A percentile compares a stretch with the other conserved stretches of the same genome.
These are phyloP conservation scores for Rhabdornis inornatus DNA, from an alignment of 2,113 vertebrate genomes.

Conservation along the genomic window DNA sequence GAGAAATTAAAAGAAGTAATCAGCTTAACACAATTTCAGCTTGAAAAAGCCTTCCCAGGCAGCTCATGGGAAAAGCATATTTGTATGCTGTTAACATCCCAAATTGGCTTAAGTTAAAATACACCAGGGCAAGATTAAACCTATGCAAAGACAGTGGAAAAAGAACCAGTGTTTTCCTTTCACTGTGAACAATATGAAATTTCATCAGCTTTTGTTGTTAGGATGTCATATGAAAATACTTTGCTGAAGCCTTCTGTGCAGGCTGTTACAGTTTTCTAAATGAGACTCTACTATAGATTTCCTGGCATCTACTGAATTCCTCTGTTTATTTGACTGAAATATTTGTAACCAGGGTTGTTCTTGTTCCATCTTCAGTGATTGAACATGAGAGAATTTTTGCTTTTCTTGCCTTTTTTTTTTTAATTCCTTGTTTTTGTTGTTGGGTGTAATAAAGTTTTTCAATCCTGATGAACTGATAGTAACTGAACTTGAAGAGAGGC, in stretches of 20 bases:
- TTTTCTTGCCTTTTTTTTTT: background rate
- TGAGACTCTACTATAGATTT: background rate
- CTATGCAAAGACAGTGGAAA: background rate
- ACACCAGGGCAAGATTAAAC: background rate
- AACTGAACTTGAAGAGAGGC: background rate
- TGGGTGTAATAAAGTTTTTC: background rate
- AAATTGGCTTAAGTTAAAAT: conserved; percentile 30
- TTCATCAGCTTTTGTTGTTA: background rate
- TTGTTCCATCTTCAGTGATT: background rate
- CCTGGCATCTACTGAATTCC: background rate
- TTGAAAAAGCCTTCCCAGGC: background rate
- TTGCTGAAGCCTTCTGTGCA: background rate
- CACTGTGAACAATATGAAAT: background rate
- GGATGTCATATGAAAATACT: background rate
- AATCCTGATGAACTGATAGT: background rate
- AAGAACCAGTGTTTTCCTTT: background rate
- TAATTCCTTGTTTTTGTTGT: background rate
- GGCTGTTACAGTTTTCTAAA: background rate
- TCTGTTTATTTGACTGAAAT: background rate
- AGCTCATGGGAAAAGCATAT: background rate
- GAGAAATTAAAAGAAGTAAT: conserved; percentile 19
- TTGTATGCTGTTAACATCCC: conserved; percentile 11
- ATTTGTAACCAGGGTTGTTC: background rate
- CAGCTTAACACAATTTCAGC: conserved; percentile 4
- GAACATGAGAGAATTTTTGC: background rate